Evolutionary conservation across 2,113 vertebrate species (phyloP).

Genomic region (Fulica atra): DNA sequence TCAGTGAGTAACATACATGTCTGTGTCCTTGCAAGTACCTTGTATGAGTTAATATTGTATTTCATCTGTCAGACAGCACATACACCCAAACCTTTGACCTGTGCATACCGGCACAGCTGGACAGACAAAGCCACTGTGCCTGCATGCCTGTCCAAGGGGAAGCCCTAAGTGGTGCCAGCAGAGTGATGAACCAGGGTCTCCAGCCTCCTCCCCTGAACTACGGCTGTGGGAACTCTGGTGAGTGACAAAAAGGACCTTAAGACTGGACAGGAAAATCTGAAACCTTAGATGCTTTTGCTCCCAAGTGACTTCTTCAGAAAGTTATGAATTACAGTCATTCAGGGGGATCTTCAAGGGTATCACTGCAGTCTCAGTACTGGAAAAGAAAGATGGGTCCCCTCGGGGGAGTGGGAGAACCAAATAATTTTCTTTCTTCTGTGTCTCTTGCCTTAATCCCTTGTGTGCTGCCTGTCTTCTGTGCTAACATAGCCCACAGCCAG

Average conservation of each 20-base stretch:
- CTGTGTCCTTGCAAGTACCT: background rate
- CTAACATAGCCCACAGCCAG: slow-evolving; percentile 33
- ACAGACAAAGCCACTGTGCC: background rate
- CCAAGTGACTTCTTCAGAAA: background rate
- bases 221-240: background rate
- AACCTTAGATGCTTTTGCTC: background rate
- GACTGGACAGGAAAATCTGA: background rate
- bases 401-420: background rate
- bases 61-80: background rate
- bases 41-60: background rate
- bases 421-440: background rate
- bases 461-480: background rate
- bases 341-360: background rate
- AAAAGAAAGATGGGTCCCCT: background rate
- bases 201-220: background rate
- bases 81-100: background rate
- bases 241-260: background rate
- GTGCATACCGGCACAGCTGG: background rate
- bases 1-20: background rate
- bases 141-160: accelerated
- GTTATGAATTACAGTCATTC: background rate
- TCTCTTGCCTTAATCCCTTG: background rate
- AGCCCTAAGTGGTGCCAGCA: accelerated
- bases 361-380: background rate
- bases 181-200: background rate